Conservation (phyloP, 1,140 invertebrate genomes). For the Laodelphax striatellus region DNA sequence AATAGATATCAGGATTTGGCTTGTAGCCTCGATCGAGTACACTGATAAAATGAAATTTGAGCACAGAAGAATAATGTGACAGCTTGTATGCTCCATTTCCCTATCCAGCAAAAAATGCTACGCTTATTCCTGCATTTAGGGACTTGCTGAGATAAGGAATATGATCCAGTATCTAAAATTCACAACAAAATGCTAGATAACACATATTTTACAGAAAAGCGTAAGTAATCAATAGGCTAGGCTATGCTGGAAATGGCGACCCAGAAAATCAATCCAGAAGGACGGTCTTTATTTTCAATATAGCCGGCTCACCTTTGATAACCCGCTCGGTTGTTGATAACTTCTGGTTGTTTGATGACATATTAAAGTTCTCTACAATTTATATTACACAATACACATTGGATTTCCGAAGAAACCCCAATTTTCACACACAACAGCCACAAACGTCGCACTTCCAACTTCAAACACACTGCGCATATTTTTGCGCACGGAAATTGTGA, state of each 20-base stretch:
- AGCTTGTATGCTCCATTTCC: too few relatives aligned
- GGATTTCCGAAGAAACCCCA: slow-evolving; percentile 19
- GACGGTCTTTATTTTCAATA: slow-evolving; percentile 8
- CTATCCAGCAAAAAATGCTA: too few relatives aligned
- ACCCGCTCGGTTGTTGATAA: slow-evolving; percentile 58
- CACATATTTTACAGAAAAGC: neutral
- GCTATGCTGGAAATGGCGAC: slow-evolving; percentile 22
- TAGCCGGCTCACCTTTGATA: slow-evolving; percentile 52
- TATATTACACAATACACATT: slow-evolving; percentile 21
- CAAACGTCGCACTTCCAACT: slow-evolving; percentile 17
- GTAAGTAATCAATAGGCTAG: slow-evolving; percentile 19
- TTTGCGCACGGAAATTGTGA: slow-evolving; percentile 15
- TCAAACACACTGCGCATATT: slow-evolving; percentile 17
- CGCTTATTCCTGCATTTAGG: too few relatives aligned
- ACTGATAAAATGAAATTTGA: too few relatives aligned
- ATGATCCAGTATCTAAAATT: too few relatives aligned
- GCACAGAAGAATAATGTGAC: too few relatives aligned
- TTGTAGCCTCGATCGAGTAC: too few relatives aligned
- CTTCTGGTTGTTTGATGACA: slow-evolving; percentile 49
- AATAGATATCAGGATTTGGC: too few relatives aligned
- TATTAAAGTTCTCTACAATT: slow-evolving; percentile 27
- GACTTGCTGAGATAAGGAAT: too few relatives aligned
- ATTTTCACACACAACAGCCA: slow-evolving; percentile 17
- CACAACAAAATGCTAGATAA: too few relatives aligned
- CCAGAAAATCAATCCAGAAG: slow-evolving; percentile 18